Percentiles rank a stretch among this genome's conserved stretches.
Conservation (phyloP, 1,140 invertebrate genomes). For the Drosophila murphyi region DNA sequence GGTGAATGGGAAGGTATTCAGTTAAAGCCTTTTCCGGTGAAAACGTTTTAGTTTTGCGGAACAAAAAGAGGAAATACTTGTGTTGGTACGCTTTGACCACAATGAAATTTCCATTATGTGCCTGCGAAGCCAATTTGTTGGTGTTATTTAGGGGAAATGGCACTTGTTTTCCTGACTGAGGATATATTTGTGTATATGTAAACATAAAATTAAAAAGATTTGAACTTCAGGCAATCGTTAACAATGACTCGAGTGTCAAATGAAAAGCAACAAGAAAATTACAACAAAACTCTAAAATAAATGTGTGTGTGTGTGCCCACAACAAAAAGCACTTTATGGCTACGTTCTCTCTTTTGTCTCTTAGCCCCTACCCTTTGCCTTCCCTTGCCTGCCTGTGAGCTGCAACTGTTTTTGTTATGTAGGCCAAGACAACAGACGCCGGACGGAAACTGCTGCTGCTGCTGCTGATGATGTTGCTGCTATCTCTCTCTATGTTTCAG, state of each 20-base stretch:
- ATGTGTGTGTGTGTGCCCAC: slow-evolving; percentile 48
- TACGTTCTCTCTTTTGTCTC: slow-evolving; percentile 27
- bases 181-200: slow-evolving; percentile 48
- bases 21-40: slow-evolving; percentile 39
- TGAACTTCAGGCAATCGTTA: slow-evolving; percentile 60
- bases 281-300: slow-evolving; percentile 34
- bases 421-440: slow-evolving; percentile 65
- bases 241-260: slow-evolving; percentile 71
- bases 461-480: slow-evolving; percentile 21
- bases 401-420: slow-evolving; percentile 79
- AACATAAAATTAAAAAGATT: slow-evolving; percentile 58
- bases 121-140: slow-evolving; percentile 38
- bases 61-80: slow-evolving; percentile 75
- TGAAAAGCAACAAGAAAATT: slow-evolving; percentile 30
- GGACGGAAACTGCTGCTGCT: slow-evolving; percentile 31
- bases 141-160: slow-evolving; percentile 75
- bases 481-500: slow-evolving; percentile 45
- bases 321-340: slow-evolving; percentile 57
- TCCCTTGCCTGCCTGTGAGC: slow-evolving; percentile 10
- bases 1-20: slow-evolving; percentile 9
- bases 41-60: slow-evolving; percentile 70
- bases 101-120: slow-evolving; percentile 54
- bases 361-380: neutral
- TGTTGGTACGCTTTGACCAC: slow-evolving; percentile 76
- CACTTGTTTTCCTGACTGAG: slow-evolving; percentile 59